Percentiles rank a stretch among this genome's conserved stretches.
Evolutionary conservation across 2,797 vertebrate species (phyloP).

Genomic region (Crocidura indochinensis): DNA sequence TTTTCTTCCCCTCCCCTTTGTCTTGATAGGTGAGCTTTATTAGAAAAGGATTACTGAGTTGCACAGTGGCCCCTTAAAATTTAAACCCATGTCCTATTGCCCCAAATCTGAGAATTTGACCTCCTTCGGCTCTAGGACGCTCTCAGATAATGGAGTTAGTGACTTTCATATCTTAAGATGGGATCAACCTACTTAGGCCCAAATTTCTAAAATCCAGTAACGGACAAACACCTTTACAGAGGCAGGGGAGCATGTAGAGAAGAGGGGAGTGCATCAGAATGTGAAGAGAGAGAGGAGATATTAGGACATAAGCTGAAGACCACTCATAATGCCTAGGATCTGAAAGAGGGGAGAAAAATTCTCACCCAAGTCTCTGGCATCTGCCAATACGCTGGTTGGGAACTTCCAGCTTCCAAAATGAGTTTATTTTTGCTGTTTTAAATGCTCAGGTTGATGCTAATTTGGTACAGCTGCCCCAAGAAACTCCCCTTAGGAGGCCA

Average conservation of each 20-base stretch:
- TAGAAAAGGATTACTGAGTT: neutral
- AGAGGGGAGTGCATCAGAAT: neutral
- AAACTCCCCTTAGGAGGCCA: constrained; percentile 14
- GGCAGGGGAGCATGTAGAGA: neutral
- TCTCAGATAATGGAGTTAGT: neutral
- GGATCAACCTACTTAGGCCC: neutral
- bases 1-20: no score
- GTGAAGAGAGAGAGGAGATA: neutral
- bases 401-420: neutral
- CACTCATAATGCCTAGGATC: neutral
- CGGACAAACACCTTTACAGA: neutral
- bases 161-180: constrained; percentile 4
- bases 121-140: constrained; percentile 24
- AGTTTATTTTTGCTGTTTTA: constrained; percentile 10
- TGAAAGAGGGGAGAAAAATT: neutral
- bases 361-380: neutral
- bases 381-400: neutral
- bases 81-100: neutral
- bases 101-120: neutral
- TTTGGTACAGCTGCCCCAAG: neutral
- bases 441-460: neutral
- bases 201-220: neutral
- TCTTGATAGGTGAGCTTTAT: neutral
- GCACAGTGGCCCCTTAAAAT: neutral
- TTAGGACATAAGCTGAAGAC: neutral